Base-by-base conservation (phyloP, 2,797 vertebrate genomes). In the Premnoplex brunnescens region DNA sequence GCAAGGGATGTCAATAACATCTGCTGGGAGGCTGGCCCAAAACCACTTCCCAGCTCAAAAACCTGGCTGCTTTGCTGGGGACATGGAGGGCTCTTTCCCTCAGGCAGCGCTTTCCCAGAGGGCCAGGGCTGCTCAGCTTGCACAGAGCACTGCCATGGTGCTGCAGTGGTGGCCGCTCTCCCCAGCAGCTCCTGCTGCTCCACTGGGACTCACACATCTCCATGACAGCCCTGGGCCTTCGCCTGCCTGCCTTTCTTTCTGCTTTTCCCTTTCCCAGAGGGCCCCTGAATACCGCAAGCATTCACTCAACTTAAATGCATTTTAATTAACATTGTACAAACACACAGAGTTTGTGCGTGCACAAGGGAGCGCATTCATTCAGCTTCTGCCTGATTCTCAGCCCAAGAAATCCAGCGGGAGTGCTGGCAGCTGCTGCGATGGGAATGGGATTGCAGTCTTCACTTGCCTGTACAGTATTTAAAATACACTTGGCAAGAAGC, bases 281-380 rank as follows among this genome's bases (percentile, higher is more conserved):
- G 56, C 34, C 87, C 66, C 93, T 79, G 67, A 90, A 81, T 46
- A 88, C 94, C 21, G 30, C 68, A 87, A 89, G 92, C 96, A 63
- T 96, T 97, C 90, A 62, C 89, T 97, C 94, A 88, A 60, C 91
- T 94, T 96, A 95, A 97, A 82, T 82, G 88, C 88, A 55, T 88
- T 96, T 97, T 95, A 98, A 98, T 98, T 97, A 97, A 93, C 86
- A n/a, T 6, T 55, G 88, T 92, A 95, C 96, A 97, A 97, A 98
- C 92, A 92, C 36, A 22, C 19, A 2, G 43, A 88, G 91, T 49
- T 51, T 51, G 68, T 75, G 79, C 15, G 6, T 23, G 88, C 89
- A 48, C 94, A 51, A 71, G 62, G 85, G 96, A 96, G 87, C 7
- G 5, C 64, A 5, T 74, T 83, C 60, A 55, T 49, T 78, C 68